Evolutionary conservation across 2,888 invertebrate genomes (phyloP).

Genomic region (Linhomoeus sp.): DNA sequence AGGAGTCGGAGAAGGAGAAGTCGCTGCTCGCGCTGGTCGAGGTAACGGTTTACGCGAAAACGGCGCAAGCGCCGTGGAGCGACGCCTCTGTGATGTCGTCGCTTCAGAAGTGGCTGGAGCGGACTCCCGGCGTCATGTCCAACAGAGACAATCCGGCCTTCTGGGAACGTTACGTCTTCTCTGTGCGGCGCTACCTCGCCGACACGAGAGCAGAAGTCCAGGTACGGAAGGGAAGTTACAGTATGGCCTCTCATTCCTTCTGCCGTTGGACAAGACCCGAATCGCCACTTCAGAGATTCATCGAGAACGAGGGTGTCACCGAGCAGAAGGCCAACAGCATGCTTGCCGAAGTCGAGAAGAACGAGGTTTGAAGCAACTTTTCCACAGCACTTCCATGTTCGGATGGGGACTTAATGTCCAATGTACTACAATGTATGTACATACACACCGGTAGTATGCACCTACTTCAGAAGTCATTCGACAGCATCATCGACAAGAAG

Average conservation of each 20-base stretch:
- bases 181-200: constrained; percentile 41
- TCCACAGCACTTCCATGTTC: too few relatives aligned
- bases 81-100: too few relatives aligned
- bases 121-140: constrained; percentile 68
- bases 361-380: too few relatives aligned
- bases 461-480: constrained; percentile 11
- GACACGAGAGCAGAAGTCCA: constrained; percentile 26
- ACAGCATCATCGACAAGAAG: constrained; percentile 37
- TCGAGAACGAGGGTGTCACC: constrained; percentile 17
- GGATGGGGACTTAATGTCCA: too few relatives aligned
- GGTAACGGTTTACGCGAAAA: constrained; percentile 17
- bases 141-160: constrained; percentile 58
- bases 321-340: constrained; percentile 33
- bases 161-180: constrained; percentile 64
- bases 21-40: constrained; percentile 66
- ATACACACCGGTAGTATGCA: too few relatives aligned
- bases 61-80: background rate
- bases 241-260: too few relatives aligned
- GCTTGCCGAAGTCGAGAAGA: constrained; percentile 34
- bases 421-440: too few relatives aligned
- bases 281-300: too few relatives aligned
- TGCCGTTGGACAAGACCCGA: too few relatives aligned
- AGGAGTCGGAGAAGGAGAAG: constrained; percentile 56
- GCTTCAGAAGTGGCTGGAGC: constrained; percentile 59
- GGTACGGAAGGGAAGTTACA: too few relatives aligned